These are phyloP conservation scores for Cassiopea xamachana DNA, from an alignment of 30 jellyfish, hydroid and myxozoan species.

Conservation along the genomic window DNA sequence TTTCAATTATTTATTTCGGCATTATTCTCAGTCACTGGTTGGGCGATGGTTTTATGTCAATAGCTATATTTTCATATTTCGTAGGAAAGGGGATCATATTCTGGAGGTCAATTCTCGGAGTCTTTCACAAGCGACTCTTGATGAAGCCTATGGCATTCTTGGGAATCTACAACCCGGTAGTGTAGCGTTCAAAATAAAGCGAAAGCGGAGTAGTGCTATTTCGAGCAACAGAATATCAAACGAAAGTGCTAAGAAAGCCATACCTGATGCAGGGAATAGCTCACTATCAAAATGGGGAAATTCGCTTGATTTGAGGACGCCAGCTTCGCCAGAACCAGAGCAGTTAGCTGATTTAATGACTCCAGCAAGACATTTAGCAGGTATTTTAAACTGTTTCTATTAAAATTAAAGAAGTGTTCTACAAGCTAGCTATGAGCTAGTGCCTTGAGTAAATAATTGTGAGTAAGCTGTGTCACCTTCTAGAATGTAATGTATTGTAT, in stretches of 20 bases:
- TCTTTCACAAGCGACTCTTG: constrained; percentile 69
- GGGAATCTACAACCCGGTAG: constrained; percentile 88
- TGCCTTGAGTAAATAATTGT: no score
- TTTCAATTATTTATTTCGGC: no score
- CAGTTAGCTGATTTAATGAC: constrained; percentile 84
- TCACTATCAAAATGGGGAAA: constrained; percentile 74
- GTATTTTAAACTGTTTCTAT: not conserved
- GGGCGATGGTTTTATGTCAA: not conserved
- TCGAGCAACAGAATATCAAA: constrained; percentile 7
- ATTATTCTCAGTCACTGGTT: no score
- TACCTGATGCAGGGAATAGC: constrained; percentile 53
- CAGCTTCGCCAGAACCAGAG: constrained; percentile 23
- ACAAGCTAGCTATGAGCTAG: no score
- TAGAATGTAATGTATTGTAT: no score
- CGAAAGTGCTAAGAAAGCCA: constrained; percentile 55
- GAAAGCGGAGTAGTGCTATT: constrained; percentile 34
- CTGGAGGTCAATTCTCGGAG: constrained; percentile 79
- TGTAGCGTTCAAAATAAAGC: constrained; percentile 65
- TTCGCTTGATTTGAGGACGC: constrained; percentile 43
- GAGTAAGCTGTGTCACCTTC: no score
- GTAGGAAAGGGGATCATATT: constrained; percentile 86
- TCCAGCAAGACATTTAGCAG: constrained; percentile 85
- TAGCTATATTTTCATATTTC: not conserved
- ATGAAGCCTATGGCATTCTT: constrained; percentile 78
- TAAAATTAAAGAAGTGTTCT: not conserved